Evolutionary conservation across 1,140 invertebrate genomes (phyloP), one percentile per base, ranked within the genome.

Genomic region (Bactericera cockerelli): DNA sequence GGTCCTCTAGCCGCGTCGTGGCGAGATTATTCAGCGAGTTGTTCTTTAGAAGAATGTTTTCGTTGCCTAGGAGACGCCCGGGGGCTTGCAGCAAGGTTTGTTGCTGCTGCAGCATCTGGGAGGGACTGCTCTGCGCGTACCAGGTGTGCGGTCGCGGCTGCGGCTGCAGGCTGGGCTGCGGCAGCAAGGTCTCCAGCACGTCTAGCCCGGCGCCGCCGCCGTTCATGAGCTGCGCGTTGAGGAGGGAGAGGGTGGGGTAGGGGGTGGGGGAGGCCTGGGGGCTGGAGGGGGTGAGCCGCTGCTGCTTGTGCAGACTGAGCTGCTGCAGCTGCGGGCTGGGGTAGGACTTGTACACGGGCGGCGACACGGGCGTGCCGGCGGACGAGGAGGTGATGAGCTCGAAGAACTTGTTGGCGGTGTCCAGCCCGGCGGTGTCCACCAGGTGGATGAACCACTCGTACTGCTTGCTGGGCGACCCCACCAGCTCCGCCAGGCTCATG

Each of bases 371-470:
- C 3, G n/a, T 49, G 22, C 8, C 6, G n/a, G 42, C 4, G 22
- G n/a, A 19, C 8, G 42, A 16, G 42, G 42, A 49, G n/a, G 42
- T 19, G 22, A 49, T 49, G 42, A 49, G 19, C 22, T 49, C 42
- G 19, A 49, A 19, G 22, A 49, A 49, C 22, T 49, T 49, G 22
- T 49, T 49, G n/a, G 42, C 42, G 19, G n/a, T 49, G 4, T 49
- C 42, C 19, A 49, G 6, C n/a, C 72, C 73, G 33, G 67, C 67
- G n/a, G 66, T 70, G 38, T 73, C 70, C 31, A 71, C 56, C 2
- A 76, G 58, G 61, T 72, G 72, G n/a, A 68, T 69, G 54, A 71
- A 72, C 73, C 73, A 70, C 64, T 67, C 67, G 14, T 64, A 22
- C 59, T 70, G 69, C 57, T 64, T 63, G 26, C 62, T 61, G 42